These are phyloP conservation scores for Parascotia fuliginaria DNA, from an alignment of 2,888 invertebrate genomes.

Conservation along the genomic window DNA sequence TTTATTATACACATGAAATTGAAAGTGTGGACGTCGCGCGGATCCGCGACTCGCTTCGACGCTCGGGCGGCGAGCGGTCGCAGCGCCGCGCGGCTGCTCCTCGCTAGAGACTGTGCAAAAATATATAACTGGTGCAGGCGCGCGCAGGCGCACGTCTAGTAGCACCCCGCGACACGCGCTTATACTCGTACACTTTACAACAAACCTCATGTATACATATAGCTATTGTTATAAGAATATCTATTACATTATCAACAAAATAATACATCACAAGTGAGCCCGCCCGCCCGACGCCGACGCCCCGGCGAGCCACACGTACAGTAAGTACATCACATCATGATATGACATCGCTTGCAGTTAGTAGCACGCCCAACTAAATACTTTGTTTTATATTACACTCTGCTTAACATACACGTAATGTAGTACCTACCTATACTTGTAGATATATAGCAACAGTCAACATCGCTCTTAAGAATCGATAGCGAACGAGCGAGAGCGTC, in stretches of 20 bases:
- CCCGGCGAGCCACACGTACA: no score
- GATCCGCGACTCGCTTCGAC: slow-evolving; percentile 14
- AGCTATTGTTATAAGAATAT: slow-evolving; percentile 60
- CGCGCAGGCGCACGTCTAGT: slow-evolving; percentile 25
- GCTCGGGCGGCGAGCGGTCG: slow-evolving; percentile 12
- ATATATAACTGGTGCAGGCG: slow-evolving; percentile 77
- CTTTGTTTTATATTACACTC: slow-evolving; percentile 27
- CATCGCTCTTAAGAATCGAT: slow-evolving; percentile 1
- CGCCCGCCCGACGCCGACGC: no score
- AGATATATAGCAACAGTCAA: slow-evolving; percentile 25
- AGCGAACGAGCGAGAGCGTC: neutral
- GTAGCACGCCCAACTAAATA: slow-evolving; percentile 32
- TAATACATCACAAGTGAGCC: slow-evolving; percentile 37
- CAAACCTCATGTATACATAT: slow-evolving; percentile 61
- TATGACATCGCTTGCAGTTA: slow-evolving; percentile 72
- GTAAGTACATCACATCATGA: slow-evolving; percentile 72
- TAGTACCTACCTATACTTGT: no score
- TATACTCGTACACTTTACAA: slow-evolving; percentile 45
- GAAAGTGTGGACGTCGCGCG: slow-evolving; percentile 49
- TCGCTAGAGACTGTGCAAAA: slow-evolving; percentile 68
- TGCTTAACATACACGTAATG: slow-evolving; percentile 17
- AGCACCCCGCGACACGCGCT: slow-evolving; percentile 32
- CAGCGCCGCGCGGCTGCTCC: slow-evolving; percentile 13
- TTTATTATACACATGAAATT: slow-evolving; percentile 73
- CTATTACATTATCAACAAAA: slow-evolving; percentile 63